Evolutionary conservation across 2,113 vertebrate genomes (phyloP), one percentile per base, ranked within the genome.

Genomic region (Agelaius tricolor): DNA sequence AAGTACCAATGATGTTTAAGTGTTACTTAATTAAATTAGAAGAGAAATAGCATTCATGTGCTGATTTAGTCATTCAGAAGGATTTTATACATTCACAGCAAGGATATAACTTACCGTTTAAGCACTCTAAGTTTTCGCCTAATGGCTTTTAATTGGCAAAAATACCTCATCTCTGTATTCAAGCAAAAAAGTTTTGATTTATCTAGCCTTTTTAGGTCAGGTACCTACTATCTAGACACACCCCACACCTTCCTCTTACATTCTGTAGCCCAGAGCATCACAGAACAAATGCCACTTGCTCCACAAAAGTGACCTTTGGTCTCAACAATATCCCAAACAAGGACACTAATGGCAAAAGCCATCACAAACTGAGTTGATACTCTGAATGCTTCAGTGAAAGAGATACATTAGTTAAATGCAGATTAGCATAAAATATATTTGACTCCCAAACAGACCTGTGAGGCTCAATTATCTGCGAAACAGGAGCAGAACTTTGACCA

Each of bases 21-120:
- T 68, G 61, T 20, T 87, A 27, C 65, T 74, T 94, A 86, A 92
- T 93, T 86, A 95, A 93, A 95, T 86, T 27, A 33, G 21, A 80
- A 86, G n/a, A 77, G 27, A 74, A 94, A 57, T 26, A 76, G 51
- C 22, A 30, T 83, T 87, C 20, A 15, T 47, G 11, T 47, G 89
- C 51, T 78, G 88, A 84, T 74, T 94, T 46, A 83, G 41, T 59
- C 30, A 85, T 74, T 83, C 47, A 71, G 11, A 77, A 88, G 68
- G 39, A 43, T 88, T 93, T 94, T 86, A 44, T 61, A 59, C 17
- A 59, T 23, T 90, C 87, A 67, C 46, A 77, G 72, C 55, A 84
- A 81, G 88, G 95, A 77, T 10, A 41, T 23, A 59, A 71, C 35
- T 57, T 86, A 71, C 6, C 8, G 37, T 83, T 90, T 68, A 84